These are phyloP conservation scores for Andrena minutula DNA, from an alignment of 2,888 invertebrate genomes.

Conservation along the genomic window DNA sequence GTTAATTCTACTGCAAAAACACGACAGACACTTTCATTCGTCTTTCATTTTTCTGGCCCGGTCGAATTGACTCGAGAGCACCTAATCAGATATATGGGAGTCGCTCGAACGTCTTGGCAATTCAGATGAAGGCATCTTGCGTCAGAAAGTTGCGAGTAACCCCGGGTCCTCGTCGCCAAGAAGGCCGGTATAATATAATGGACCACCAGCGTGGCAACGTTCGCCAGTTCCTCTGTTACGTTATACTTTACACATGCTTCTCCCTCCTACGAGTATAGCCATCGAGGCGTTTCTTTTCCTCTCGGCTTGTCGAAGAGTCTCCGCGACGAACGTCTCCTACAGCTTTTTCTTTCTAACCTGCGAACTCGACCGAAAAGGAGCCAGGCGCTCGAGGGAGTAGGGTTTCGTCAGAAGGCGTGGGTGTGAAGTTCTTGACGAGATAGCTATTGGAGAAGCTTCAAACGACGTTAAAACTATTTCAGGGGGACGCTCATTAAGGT, in stretches of 20 bases:
- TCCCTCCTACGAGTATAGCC: constrained; percentile 12
- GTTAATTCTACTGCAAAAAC: too few relatives aligned
- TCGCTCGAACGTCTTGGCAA: constrained; percentile 17
- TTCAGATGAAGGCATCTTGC: constrained; percentile 6
- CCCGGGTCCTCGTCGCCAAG: constrained; percentile 47
- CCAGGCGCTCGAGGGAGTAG: neutral
- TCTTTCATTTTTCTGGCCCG: neutral
- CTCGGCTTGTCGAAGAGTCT: constrained; percentile 47
- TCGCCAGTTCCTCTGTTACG: constrained; percentile 78
- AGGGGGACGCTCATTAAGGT: neutral
- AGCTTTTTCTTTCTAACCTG: constrained; percentile 65
- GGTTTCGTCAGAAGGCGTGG: constrained; percentile 44
- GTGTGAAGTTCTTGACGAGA: constrained; percentile 32
- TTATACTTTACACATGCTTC: constrained; percentile 77
- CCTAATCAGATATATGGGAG: neutral
- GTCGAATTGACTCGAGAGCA: neutral
- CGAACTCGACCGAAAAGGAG: constrained; percentile 26
- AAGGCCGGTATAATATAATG: constrained; percentile 71
- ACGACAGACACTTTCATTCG: neutral
- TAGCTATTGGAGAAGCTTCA: neutral
- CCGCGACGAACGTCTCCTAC: constrained; percentile 53
- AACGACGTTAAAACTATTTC: neutral
- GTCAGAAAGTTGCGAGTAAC: constrained; percentile 47
- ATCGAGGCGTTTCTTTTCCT: constrained; percentile 48
- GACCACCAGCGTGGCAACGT: constrained; percentile 81